Conservation (phyloP, 2,888 invertebrate species). For the Leistus spinibarbis region DNA sequence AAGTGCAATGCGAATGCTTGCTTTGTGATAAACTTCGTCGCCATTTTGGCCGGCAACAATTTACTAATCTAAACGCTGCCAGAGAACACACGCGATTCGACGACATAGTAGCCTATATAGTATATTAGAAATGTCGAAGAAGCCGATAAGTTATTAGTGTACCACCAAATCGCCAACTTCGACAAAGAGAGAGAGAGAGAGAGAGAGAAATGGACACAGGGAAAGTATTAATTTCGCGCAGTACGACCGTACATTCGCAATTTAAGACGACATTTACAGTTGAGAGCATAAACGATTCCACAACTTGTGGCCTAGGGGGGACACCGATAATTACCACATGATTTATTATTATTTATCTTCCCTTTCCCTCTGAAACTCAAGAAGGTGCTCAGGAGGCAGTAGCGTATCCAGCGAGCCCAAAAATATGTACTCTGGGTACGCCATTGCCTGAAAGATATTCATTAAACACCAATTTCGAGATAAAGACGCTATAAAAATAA, state of each 20-base stretch:
- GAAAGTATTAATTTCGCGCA: background rate
- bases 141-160: background rate
- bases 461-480: no score
- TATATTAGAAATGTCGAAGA: background rate
- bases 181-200: background rate
- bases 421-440: background rate
- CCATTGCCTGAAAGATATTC: no score
- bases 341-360: background rate
- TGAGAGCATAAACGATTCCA: background rate
- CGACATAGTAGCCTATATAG: no score
- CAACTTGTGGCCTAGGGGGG: background rate
- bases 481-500: no score
- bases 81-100: background rate
- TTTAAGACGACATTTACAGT: background rate
- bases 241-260: background rate
- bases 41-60: background rate
- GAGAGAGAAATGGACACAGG: background rate
- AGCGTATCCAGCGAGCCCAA: background rate
- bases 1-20: no score
- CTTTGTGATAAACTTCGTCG: background rate
- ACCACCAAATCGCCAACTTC: background rate
- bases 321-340: background rate
- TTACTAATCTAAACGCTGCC: background rate
- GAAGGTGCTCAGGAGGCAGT: background rate
- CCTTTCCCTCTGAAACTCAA: no score